Evolutionary conservation across 2,888 invertebrate species (phyloP), one percentile per base, ranked within the genome.

Genomic region (Byasa hedistus): DNA sequence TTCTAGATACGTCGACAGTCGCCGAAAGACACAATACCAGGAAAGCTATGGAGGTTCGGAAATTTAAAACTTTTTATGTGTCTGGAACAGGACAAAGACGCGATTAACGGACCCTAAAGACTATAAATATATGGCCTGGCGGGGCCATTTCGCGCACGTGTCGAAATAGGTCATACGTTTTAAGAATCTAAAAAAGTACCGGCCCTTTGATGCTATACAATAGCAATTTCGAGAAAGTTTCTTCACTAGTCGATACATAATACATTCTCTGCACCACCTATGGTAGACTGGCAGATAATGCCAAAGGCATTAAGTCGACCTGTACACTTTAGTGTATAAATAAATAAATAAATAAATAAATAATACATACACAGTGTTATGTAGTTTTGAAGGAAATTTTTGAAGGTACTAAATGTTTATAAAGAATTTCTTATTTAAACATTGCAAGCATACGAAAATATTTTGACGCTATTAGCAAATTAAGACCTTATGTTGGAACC

Each of bases 1-100:
- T 60, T 67, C 52, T 60, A 67, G 23, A 61, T 44, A 2, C 48
- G 48, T 68, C 39, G 27, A 21, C 68, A 51, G 57, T 69, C 69
- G 74, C 71, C 76, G 76, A 80, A 77, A 79, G 76, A 68, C 72
- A 83, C 83, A 82, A 84, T 86, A 83, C 70, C 70, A 70, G 73
- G 75, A 79, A 73, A 71, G 75, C 79, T 77, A 83, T 79, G 72
- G 75, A 74, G 78, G 76, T 73, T 79, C 74, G 69, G 77, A 82
- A 81, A 81, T 85, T 85, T 76, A 80, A 78, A 74, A 75, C 73
- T 79, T 86, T 87, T 89, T 87, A 87, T 87, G 83, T 83, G 88
- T 87, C 87, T 87, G 86, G 85, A 83, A 72, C 73, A 69, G 79
- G 78, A 87, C 87, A 87, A 87, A 86, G 86, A 81, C 76, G 76